A percentile compares a stretch with the other conserved stretches of the same genome.
These are phyloP conservation scores for Drosophila nr. medialis DNA, from an alignment of 2,888 invertebrate genomes.

Conservation along the genomic window DNA sequence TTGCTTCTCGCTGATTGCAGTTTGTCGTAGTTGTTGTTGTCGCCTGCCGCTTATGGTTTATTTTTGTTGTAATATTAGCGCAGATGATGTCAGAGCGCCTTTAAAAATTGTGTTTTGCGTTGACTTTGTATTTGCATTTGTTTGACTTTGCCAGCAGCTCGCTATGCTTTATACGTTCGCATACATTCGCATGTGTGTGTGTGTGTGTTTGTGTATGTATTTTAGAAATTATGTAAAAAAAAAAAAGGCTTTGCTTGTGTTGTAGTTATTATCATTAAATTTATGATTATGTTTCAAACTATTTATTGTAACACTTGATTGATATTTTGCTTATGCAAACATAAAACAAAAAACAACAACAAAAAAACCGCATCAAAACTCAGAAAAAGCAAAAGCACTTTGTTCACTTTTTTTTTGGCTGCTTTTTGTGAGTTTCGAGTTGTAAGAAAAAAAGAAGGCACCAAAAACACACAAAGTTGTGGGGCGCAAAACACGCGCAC, in stretches of 20 bases:
- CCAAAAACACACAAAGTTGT: conserved; percentile 16
- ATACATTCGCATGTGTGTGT: not conserved
- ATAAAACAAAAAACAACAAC: not conserved
- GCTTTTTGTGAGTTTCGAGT: conserved; percentile 16
- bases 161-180: conserved; percentile 16
- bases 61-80: conserved; percentile 36
- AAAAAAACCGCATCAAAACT: conserved; percentile 3
- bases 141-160: conserved; percentile 36
- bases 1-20: conserved; percentile 36
- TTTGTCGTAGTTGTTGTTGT: conserved; percentile 21
- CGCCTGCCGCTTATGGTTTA: conserved; percentile 21
- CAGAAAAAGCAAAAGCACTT: conserved; percentile 1
- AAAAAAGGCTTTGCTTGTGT: not conserved
- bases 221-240: conserved; percentile 24
- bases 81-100: conserved; percentile 74
- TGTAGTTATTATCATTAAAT: not conserved
- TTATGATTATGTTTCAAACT: not conserved
- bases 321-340: not conserved
- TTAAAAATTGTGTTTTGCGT: conserved; percentile 45
- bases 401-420: not conserved
- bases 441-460: conserved; percentile 24
- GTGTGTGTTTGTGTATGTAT: not conserved
- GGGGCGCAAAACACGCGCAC: conserved; percentile 35
- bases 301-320: not conserved
- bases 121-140: conserved; percentile 39